Conservation (phyloP, 2,113 vertebrate genomes). For the Fregata magnificens region DNA sequence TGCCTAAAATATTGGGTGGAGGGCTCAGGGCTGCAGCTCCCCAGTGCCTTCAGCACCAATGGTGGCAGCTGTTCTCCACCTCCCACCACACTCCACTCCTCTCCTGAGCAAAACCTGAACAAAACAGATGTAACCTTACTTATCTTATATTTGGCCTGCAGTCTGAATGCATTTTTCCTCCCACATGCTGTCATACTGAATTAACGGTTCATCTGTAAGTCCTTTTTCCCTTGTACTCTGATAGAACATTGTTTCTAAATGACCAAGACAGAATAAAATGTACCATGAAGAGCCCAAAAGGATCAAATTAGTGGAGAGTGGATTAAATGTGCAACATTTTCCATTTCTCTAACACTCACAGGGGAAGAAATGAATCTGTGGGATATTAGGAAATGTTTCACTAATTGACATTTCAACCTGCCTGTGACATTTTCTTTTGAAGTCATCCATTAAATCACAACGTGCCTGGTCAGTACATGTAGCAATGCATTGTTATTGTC, state of each 20-base stretch:
- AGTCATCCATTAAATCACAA: neutral
- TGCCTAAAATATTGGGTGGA: neutral
- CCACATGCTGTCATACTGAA: neutral
- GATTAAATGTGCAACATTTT: neutral
- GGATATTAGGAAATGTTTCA: neutral
- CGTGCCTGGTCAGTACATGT: neutral
- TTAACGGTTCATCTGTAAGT: neutral
- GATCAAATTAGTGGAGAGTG: neutral
- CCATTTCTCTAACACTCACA: neutral
- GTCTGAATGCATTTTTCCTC: neutral
- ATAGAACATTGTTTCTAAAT: neutral
- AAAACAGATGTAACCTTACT: neutral
- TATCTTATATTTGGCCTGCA: neutral
- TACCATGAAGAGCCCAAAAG: neutral
- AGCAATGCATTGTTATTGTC: neutral
- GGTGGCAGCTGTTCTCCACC: neutral
- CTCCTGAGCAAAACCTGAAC: neutral
- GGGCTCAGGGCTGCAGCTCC: rapidly evolving
- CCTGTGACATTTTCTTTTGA: neutral
- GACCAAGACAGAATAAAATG: neutral
- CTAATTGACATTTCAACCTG: constrained; percentile 6
- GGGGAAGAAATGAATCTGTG: neutral
- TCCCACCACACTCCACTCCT: neutral
- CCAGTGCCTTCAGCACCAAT: neutral
- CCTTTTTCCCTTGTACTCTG: neutral